phyloP scores from a whole-genome alignment of 1,140 invertebrate species.

The Hypothenemus hampei region DNA sequence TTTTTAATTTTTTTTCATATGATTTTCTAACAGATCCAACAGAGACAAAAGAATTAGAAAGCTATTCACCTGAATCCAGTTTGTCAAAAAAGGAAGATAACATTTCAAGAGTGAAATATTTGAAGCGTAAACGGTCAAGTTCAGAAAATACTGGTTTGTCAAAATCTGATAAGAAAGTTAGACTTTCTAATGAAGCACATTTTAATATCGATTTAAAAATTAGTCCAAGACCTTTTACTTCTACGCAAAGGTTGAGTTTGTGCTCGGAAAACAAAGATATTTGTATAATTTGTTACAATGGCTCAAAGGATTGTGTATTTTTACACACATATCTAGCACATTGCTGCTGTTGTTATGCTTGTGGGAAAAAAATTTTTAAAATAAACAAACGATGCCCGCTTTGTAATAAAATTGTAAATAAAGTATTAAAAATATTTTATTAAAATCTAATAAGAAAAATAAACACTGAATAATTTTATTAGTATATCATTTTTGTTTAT shows the following conservation, averaged over 20 bases:
- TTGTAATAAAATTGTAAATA: constrained; percentile 60
- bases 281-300: constrained; percentile 60
- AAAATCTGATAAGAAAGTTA: constrained; percentile 27
- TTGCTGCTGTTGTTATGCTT: constrained; percentile 64
- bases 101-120: too few relatives aligned
- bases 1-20: too few relatives aligned
- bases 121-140: constrained; percentile 27
- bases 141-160: constrained; percentile 38
- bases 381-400: constrained; percentile 59
- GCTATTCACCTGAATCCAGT: too few relatives aligned
- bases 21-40: too few relatives aligned
- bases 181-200: not conserved
- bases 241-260: too few relatives aligned
- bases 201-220: constrained; percentile 19
- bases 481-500: too few relatives aligned
- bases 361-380: constrained; percentile 58
- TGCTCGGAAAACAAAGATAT: too few relatives aligned
- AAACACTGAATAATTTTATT: too few relatives aligned
- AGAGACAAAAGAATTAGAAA: too few relatives aligned
- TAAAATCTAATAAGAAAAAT: too few relatives aligned
- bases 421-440: constrained; percentile 57
- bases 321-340: constrained; percentile 61
- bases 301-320: constrained; percentile 61
- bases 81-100: too few relatives aligned
- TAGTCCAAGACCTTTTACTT: constrained; percentile 1